Conservation (phyloP, 1,140 invertebrate species). For the Drosophila orosa region DNA sequence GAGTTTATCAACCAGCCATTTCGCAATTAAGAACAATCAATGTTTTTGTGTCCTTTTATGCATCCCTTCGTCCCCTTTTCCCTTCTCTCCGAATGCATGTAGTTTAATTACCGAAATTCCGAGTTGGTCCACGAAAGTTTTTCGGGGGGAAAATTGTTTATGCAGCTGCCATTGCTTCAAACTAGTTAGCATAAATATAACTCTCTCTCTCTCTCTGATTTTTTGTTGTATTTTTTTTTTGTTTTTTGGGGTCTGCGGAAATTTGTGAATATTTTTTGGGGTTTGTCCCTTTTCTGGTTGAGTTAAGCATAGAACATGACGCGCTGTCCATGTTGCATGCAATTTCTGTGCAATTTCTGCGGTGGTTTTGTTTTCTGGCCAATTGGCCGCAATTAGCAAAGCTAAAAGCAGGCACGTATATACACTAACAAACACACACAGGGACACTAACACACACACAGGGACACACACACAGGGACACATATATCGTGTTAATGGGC, state of each 20-base stretch:
- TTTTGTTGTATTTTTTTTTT: constrained; percentile 20
- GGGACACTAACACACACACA: background rate
- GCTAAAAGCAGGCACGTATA: constrained; percentile 48
- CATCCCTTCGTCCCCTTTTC: too few species aligned
- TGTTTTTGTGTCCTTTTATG: constrained; percentile 37
- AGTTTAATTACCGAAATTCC: constrained; percentile 47
- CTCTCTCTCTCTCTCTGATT: constrained; percentile 17
- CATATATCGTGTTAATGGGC: constrained; percentile 67
- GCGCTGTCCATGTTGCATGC: constrained; percentile 7
- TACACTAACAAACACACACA: background rate
- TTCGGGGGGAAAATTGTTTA: constrained; percentile 56
- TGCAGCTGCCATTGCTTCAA: constrained; percentile 60
- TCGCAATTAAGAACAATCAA: constrained; percentile 48
- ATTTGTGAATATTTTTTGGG: constrained; percentile 16
- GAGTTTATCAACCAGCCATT: constrained; percentile 45
- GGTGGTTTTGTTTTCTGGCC: constrained; percentile 52
- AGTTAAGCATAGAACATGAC: constrained; percentile 24
- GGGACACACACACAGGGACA: background rate
- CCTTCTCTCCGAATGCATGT: background rate
- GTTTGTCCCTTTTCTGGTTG: constrained; percentile 31
- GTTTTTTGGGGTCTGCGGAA: constrained; percentile 3
- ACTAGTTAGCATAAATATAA: constrained; percentile 71
- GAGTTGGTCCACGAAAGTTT: constrained; percentile 33
- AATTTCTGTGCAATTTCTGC: constrained; percentile 28
- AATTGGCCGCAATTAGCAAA: constrained; percentile 63